A percentile compares a stretch with the other conserved stretches of the same genome.
Conservation (phyloP, 2,797 vertebrate genomes). For the Thripadectes ignobilis region DNA sequence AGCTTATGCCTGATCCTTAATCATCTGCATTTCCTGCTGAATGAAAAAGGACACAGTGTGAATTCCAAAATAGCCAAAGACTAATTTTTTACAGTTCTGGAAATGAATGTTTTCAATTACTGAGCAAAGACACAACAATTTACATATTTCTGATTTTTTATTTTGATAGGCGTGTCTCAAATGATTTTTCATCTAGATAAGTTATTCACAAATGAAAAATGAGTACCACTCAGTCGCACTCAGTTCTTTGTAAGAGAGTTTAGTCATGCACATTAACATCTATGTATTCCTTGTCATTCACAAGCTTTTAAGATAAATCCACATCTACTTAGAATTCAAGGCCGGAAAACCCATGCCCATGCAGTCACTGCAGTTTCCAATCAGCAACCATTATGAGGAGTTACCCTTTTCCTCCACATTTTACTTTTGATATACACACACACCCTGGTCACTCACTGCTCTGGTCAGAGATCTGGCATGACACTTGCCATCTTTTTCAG, state of each 20-base stretch:
- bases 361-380: background rate
- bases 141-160: slow-evolving; percentile 45
- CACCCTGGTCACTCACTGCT: background rate
- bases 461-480: background rate
- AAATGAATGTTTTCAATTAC: slow-evolving; percentile 51
- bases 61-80: slow-evolving; percentile 42
- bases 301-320: slow-evolving; percentile 14
- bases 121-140: slow-evolving; percentile 49
- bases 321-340: background rate
- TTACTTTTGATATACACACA: background rate
- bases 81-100: slow-evolving; percentile 3
- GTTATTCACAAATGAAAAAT: slow-evolving; percentile 47
- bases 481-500: background rate
- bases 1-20: slow-evolving; percentile 19
- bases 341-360: background rate
- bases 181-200: slow-evolving; percentile 36
- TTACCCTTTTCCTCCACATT: background rate
- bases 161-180: slow-evolving; percentile 43
- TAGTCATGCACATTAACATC: slow-evolving; percentile 10
- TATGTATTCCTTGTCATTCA: slow-evolving; percentile 7
- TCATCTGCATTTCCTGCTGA: slow-evolving; percentile 37
- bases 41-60: background rate
- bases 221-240: slow-evolving; percentile 15
- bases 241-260: slow-evolving; percentile 35
- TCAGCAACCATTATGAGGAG: background rate